These are phyloP conservation scores for Dromius quadrimaculatus DNA, from an alignment of 2,888 invertebrate genomes.

Conservation along the genomic window DNA sequence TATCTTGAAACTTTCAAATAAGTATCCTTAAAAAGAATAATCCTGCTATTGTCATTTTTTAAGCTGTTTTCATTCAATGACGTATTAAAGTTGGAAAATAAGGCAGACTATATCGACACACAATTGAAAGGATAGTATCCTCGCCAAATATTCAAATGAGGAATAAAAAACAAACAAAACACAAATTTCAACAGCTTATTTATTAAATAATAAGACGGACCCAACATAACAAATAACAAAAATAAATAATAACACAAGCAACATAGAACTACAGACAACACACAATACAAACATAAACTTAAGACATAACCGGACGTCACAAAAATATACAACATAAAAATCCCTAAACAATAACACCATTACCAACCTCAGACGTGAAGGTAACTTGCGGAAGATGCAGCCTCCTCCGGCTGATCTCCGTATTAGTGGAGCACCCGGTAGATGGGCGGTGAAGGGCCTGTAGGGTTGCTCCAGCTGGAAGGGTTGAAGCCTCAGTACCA, in stretches of 20 bases:
- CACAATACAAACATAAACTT: background rate
- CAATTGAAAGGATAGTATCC: too few species aligned
- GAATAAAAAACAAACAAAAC: slow-evolving; percentile 3
- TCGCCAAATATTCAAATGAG: too few species aligned
- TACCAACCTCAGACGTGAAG: slow-evolving; percentile 93
- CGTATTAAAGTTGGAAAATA: too few species aligned
- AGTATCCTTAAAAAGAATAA: too few species aligned
- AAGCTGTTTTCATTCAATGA: too few species aligned
- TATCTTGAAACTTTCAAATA: too few species aligned
- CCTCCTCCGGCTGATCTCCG: slow-evolving; percentile 72
- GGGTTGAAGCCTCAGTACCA: slow-evolving; percentile 54
- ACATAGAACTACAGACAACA: slow-evolving; percentile 1
- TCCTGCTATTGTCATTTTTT: too few species aligned
- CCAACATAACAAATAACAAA: slow-evolving; percentile 33
- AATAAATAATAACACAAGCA: slow-evolving; percentile 22
- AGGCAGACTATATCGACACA: too few species aligned
- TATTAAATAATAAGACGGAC: slow-evolving; percentile 17
- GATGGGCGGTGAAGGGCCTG: slow-evolving; percentile 70
- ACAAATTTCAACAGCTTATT: slow-evolving; percentile 20
- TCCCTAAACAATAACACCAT: slow-evolving; percentile 78
- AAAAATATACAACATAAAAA: slow-evolving; percentile 57
- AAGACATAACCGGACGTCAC: slow-evolving; percentile 31
- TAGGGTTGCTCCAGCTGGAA: slow-evolving; percentile 58
- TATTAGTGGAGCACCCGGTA: slow-evolving; percentile 77
- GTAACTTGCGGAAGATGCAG: slow-evolving; percentile 85